Evolutionary conservation across 2,797 vertebrate species (phyloP), one percentile per base, ranked within the genome.

Genomic region (Oophaga sylvatica): DNA sequence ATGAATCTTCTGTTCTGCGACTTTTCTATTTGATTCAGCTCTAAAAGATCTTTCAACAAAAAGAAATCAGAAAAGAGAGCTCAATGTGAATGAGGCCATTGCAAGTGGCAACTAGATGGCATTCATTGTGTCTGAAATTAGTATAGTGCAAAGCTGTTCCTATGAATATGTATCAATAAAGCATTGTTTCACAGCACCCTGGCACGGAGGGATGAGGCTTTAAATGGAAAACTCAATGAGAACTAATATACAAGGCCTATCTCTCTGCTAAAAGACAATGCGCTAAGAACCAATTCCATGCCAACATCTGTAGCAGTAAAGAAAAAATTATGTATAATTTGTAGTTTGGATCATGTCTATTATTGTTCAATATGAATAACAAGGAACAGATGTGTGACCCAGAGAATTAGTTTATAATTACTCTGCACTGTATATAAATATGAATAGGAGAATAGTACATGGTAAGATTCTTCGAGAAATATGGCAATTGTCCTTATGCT

Each of bases 41-140:
- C 15, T 81, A 68, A 77, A 80, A 75, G 79, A 77, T 81, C 71
- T 82, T 85, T 75, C 68, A 81, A 65, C 45, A 81, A 85, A 82
- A 81, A 59, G 48, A 81, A 86, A 82, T 81, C 60, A 88, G 41
- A 53, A 22, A 81, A 20, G 48, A 81, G 70, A n/a, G 84, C 83
- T 71, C 80, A 19, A 41, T n/a, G 53, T 90, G 87, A 91, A 90
- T 75, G 57, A 90, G 87, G 59, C 15, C 70, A 80, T 62, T 87
- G 26, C 82, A 53, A 87, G 35, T 80, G 65, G 53, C 78, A 86
- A 76, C n/a, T 90, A 90, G 78, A 85, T 89, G 60, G 48, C 75
- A 71, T 84, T 29, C 70, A 89, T 90, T 89, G 65, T 80, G 88
- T 91, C 85, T 83, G 10, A 87, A 85, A 87, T 84, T 57, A 35